Conservation (phyloP, 2,113 vertebrate species). For the Etia nguti region DNA sequence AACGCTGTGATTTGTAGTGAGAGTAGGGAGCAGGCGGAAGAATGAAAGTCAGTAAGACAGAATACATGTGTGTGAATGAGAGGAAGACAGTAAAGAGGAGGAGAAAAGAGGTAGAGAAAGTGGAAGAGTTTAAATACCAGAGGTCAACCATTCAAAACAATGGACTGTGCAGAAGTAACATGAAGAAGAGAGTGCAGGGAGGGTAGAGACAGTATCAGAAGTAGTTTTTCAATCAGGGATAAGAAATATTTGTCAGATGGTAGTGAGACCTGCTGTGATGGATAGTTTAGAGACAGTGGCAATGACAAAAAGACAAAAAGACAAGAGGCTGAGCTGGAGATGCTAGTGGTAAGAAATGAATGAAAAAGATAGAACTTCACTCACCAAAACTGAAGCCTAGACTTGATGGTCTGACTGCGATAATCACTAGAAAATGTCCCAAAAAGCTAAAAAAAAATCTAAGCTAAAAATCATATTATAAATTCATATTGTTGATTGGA, state of each 20-base stretch:
- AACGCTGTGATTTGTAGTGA: background rate
- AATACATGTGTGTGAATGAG: background rate
- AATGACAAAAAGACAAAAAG: background rate
- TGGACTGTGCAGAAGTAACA: background rate
- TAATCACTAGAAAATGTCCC: background rate
- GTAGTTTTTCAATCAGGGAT: background rate
- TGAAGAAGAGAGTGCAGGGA: background rate
- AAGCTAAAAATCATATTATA: background rate
- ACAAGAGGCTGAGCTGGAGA: background rate
- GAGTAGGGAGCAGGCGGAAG: fast-evolving
- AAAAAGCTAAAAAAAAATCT: background rate
- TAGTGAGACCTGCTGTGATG: background rate
- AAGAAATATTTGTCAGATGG: background rate
- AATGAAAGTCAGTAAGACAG: background rate
- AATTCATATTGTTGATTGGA: background rate
- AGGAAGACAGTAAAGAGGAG: background rate
- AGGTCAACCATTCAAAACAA: background rate
- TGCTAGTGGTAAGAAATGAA: background rate
- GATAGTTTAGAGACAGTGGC: background rate
- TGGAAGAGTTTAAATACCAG: background rate
- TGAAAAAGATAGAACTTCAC: background rate
- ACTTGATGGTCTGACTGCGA: background rate
- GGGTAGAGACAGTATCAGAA: background rate
- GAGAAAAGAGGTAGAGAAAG: background rate
- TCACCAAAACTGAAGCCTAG: background rate